These are phyloP conservation scores for Pachyramphus minor DNA, from an alignment of 2,113 vertebrate species.

Conservation along the genomic window DNA sequence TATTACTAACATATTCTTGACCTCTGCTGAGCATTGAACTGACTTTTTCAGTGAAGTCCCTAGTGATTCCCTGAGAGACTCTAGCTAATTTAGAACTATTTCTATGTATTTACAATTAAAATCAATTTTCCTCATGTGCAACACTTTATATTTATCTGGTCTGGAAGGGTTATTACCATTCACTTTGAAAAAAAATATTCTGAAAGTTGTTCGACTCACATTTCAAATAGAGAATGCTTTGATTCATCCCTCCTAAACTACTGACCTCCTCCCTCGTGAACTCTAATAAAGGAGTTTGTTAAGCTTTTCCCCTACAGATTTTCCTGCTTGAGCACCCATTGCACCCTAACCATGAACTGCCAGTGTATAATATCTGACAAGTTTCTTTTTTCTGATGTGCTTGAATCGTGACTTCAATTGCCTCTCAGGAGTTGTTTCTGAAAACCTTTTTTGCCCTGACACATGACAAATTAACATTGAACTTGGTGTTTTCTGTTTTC, in stretches of 20 bases:
- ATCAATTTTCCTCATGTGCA: background rate
- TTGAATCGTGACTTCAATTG: background rate
- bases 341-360: background rate
- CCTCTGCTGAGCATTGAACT: background rate
- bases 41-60: background rate
- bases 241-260: background rate
- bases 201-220: background rate
- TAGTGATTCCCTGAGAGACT: background rate
- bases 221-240: background rate
- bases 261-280: background rate
- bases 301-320: background rate
- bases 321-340: background rate
- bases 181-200: background rate
- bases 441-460: background rate
- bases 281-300: conserved; percentile 21
- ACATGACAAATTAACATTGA: background rate
- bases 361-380: background rate
- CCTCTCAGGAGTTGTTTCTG: background rate
- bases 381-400: conserved; percentile 8
- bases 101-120: background rate
- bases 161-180: background rate
- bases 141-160: background rate
- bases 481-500: background rate
- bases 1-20: background rate
- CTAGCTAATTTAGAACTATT: background rate